A percentile compares a stretch with the other conserved stretches of the same genome.
Evolutionary conservation across 2,113 vertebrate species (phyloP).

Genomic region (Odobenus rosmarus): DNA sequence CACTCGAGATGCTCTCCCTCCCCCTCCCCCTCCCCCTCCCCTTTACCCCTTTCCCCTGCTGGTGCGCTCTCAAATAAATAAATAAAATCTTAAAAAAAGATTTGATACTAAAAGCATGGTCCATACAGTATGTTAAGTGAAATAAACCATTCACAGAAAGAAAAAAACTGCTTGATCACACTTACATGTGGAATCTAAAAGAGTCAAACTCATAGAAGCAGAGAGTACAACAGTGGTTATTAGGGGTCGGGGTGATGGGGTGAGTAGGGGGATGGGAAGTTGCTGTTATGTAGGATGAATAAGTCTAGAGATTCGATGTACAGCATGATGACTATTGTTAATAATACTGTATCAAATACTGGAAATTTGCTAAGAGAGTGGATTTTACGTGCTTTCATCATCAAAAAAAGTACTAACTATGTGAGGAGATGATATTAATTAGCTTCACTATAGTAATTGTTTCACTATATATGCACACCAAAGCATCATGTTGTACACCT

Average conservation of each 20-base stretch:
- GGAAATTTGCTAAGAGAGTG: not conserved
- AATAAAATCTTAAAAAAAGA: not conserved
- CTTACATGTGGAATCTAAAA: not conserved
- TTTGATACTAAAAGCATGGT: not conserved
- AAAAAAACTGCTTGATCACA: not conserved
- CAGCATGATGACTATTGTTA: not conserved
- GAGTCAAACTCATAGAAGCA: not conserved
- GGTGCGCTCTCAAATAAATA: not conserved
- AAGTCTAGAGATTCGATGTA: not conserved
- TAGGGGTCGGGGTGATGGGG: not conserved
- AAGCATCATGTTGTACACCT: not conserved
- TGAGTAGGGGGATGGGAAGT: not conserved
- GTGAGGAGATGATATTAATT: not conserved
- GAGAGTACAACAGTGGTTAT: not conserved
- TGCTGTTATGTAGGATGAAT: not conserved
- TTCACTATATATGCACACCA: not conserved
- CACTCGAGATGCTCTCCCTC: not conserved
- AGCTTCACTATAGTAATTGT: not conserved
- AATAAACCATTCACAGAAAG: not conserved
- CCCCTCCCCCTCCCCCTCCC: too few relatives aligned
- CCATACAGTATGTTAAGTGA: not conserved
- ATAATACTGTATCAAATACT: not conserved
- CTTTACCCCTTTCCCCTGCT: not conserved
- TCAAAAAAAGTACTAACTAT: not conserved
- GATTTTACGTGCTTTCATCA: not conserved